Conservation (phyloP, 2,888 invertebrate species). For the Acleris holmiana region DNA sequence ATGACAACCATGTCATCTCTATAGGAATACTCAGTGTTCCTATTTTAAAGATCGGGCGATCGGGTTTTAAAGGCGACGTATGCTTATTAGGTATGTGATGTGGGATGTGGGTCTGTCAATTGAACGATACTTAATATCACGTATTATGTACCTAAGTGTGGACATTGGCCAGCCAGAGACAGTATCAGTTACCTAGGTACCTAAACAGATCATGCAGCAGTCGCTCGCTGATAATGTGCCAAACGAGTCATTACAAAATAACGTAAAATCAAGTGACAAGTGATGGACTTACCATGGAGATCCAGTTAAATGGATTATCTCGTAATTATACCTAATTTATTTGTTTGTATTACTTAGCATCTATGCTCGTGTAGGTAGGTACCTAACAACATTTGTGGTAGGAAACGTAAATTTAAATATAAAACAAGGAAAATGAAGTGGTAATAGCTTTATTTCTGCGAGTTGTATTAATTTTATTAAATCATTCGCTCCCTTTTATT, state of each 20-base stretch:
- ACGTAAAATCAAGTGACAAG: constrained; percentile 16
- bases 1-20: too few relatives aligned
- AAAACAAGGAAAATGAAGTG: too few relatives aligned
- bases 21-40: too few relatives aligned
- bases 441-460: too few relatives aligned
- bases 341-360: neutral
- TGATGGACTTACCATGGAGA: constrained; percentile 40
- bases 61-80: too few relatives aligned
- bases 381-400: neutral
- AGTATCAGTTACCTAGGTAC: constrained; percentile 34
- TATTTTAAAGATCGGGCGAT: too few relatives aligned
- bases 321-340: constrained; percentile 37
- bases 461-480: too few relatives aligned
- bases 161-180: constrained; percentile 21
- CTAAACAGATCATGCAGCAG: constrained; percentile 17
- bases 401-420: too few relatives aligned
- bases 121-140: neutral
- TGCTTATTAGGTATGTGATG: too few relatives aligned
- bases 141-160: constrained; percentile 14
- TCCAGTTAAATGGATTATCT: constrained; percentile 43
- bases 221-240: constrained; percentile 26
- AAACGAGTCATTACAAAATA: constrained; percentile 17
- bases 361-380: too few relatives aligned
- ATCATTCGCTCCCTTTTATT: too few relatives aligned
- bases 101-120: neutral